Conservation (phyloP, 2,888 invertebrate genomes). For the Minunthozetes semirufus region DNA sequence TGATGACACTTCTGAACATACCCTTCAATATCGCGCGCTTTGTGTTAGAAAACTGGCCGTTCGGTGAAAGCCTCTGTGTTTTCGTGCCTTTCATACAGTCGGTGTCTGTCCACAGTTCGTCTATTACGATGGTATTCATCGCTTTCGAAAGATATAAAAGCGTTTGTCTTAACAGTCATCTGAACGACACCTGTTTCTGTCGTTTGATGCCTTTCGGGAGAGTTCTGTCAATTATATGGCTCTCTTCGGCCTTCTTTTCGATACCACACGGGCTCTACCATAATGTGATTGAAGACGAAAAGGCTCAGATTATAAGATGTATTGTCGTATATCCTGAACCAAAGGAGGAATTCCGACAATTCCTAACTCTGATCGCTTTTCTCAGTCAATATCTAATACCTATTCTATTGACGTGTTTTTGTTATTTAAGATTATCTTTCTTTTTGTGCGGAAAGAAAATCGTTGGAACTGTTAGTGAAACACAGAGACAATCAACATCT, state of each 20-base stretch:
- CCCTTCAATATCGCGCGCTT: slow-evolving; percentile 50
- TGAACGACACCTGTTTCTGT: not conserved
- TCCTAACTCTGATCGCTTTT: slow-evolving; percentile 44
- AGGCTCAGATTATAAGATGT: slow-evolving; percentile 35
- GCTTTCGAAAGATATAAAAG: slow-evolving; percentile 35
- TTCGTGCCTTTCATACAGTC: slow-evolving; percentile 49
- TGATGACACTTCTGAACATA: slow-evolving; percentile 49
- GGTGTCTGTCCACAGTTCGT: slow-evolving; percentile 23
- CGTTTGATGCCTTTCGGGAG: not conserved
- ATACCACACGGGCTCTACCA: slow-evolving; percentile 36
- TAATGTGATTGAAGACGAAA: slow-evolving; percentile 30
- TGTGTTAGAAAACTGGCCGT: slow-evolving; percentile 50
- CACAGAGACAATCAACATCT: slow-evolving; percentile 44
- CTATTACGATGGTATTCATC: slow-evolving; percentile 31
- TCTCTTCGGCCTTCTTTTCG: not conserved
- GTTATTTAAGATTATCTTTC: slow-evolving; percentile 48
- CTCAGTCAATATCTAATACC: slow-evolving; percentile 51
- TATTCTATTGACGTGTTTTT: slow-evolving; percentile 46
- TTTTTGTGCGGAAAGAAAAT: slow-evolving; percentile 46
- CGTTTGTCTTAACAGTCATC: not conserved
- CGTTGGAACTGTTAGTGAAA: slow-evolving; percentile 49
- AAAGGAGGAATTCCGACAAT: not conserved
- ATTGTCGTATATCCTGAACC: not conserved
- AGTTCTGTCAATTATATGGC: slow-evolving; percentile 9
- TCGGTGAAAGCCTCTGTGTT: slow-evolving; percentile 50